Percentiles rank a stretch among this genome's conserved stretches.
Evolutionary conservation across 2,888 invertebrate genomes (phyloP).

Genomic region (Acanthosepion pharaonis): DNA sequence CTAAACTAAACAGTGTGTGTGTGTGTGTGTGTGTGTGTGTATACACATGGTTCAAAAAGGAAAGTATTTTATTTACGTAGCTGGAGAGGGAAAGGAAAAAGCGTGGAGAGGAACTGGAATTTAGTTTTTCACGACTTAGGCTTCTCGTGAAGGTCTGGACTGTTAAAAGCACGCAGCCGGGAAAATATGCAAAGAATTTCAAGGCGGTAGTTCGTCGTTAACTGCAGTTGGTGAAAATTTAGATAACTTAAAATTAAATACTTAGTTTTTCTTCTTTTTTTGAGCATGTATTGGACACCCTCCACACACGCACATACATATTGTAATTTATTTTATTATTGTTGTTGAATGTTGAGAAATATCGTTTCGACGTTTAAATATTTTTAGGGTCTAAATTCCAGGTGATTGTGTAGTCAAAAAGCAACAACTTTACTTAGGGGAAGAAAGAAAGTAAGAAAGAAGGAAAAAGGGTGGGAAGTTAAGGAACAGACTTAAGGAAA

Average conservation of each 20-base stretch:
- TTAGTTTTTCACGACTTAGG: background rate
- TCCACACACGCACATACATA: background rate
- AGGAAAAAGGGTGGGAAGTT: too few relatives aligned
- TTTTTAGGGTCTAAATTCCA: too few relatives aligned
- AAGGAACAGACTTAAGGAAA: too few relatives aligned
- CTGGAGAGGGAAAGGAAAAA: background rate
- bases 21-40: background rate
- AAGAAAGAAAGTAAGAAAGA: too few relatives aligned
- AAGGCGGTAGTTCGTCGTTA: background rate
- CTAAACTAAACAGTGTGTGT: background rate
- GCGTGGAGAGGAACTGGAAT: background rate
- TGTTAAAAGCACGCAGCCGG: background rate
- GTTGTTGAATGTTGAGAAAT: too few relatives aligned
- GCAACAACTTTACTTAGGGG: too few relatives aligned
- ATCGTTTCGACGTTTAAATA: too few relatives aligned
- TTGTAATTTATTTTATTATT: too few relatives aligned
- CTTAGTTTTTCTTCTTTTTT: too few relatives aligned
- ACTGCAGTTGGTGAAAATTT: background rate
- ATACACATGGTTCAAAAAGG: background rate
- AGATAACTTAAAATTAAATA: too few relatives aligned
- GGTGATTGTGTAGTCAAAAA: too few relatives aligned
- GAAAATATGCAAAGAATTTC: background rate
- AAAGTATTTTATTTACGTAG: conserved; percentile 7
- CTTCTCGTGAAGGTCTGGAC: background rate
- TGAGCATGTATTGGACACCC: background rate